phyloP scores from a whole-genome alignment of 2,888 invertebrate species.

The Camponotus fellah region DNA sequence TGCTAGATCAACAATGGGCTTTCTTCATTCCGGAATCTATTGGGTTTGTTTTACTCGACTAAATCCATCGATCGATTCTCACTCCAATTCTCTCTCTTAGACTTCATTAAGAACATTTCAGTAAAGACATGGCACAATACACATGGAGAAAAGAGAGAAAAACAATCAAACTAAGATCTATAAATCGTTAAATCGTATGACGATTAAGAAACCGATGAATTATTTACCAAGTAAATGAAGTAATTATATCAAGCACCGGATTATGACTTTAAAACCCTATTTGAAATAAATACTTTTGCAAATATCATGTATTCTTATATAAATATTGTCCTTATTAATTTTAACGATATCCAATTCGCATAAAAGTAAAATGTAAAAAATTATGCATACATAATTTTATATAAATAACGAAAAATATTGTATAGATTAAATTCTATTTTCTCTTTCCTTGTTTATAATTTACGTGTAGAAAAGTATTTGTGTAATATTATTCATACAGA shows the following conservation, averaged over 20 bases:
- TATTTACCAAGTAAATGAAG: slow-evolving; percentile 25
- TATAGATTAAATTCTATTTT: background rate
- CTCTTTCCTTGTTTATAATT: background rate
- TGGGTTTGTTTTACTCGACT: slow-evolving; percentile 26
- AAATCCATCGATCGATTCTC: slow-evolving; percentile 29
- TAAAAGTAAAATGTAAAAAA: too few relatives aligned
- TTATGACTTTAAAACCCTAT: background rate
- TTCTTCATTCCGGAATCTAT: background rate
- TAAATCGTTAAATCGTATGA: slow-evolving; percentile 33
- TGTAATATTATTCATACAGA: too few relatives aligned
- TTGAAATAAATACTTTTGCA: background rate
- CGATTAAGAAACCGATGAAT: slow-evolving; percentile 54
- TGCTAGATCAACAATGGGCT: slow-evolving; percentile 9
- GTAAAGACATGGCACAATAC: background rate
- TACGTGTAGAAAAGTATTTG: background rate
- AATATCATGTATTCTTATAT: background rate
- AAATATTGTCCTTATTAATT: background rate
- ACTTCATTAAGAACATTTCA: slow-evolving; percentile 23
- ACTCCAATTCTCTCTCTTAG: slow-evolving; percentile 4
- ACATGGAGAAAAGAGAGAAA: slow-evolving; percentile 9
- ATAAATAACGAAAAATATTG: background rate
- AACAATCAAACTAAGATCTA: slow-evolving; percentile 41
- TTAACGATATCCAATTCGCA: background rate
- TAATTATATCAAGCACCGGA: background rate
- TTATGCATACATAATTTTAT: background rate